Conservation (phyloP, 2,797 vertebrate species). For the Pithecia hirsuta region DNA sequence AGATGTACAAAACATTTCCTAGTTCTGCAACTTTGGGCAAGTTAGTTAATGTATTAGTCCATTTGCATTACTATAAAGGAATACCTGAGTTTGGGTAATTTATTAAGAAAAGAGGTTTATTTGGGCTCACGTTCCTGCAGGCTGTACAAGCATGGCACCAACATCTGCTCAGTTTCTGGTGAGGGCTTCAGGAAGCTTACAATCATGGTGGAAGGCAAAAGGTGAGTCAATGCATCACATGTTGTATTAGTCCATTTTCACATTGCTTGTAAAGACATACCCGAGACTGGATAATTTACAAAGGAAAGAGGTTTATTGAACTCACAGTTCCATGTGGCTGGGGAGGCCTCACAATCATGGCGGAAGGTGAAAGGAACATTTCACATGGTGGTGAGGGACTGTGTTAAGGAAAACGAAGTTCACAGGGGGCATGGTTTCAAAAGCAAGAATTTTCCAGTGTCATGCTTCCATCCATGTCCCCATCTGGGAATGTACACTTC, state of each 20-base stretch:
- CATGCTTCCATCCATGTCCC: too few species aligned
- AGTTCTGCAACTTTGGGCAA: background rate
- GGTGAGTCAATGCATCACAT: background rate
- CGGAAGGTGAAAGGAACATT: background rate
- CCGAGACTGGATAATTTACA: background rate
- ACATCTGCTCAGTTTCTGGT: background rate
- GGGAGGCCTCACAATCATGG: background rate
- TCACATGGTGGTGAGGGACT: background rate
- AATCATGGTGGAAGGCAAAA: background rate
- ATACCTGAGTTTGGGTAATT: background rate
- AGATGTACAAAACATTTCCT: background rate
- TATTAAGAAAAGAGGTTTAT: background rate
- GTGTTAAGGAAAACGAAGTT: too few species aligned
- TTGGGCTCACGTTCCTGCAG: background rate
- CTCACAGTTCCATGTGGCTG: background rate
- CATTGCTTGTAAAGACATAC: background rate
- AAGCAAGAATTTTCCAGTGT: too few species aligned
- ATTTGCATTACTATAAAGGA: background rate
- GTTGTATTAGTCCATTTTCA: background rate
- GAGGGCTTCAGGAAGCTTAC: background rate
- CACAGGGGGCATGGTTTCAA: too few species aligned
- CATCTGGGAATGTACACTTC: too few species aligned
- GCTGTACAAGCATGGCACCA: background rate
- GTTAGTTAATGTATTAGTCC: background rate
- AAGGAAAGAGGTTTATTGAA: background rate